Evolutionary conservation across 2,113 vertebrate genomes (phyloP), one percentile per base, ranked within the genome.

Genomic region (Pachypanchax playfairii): DNA sequence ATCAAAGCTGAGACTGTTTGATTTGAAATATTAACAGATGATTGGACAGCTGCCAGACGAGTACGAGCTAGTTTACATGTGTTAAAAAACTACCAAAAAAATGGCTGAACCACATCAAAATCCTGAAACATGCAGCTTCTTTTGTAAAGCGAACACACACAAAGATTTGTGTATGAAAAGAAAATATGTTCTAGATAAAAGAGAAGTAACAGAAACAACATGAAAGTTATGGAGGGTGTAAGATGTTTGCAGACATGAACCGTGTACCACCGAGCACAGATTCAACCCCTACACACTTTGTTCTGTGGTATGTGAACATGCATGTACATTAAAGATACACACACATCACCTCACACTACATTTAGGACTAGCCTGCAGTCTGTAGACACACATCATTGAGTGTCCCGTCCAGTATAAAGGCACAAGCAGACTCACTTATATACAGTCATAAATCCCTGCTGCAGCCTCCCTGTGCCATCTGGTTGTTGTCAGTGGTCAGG

Each of bases 401-500:
- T 48, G 61, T 73, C 53, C 62, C 44, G 6, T 51, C 35, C 50
- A 61, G 41, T 9, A 0, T 4, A 49, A 39, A 75, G 51, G 67
- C 46, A 29, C 54, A 70, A 25, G 58, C 20, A 29, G 28, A 55
- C 52, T 36, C 18, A 6, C 3, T 61, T 53, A 58, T 29, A 17
- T 41, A 1, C 44, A n/a, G 51, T 36, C 63, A 64, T 67, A 75
- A 65, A 77, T 77, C 61, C 25, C 29, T 4, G 25, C 54, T 33
- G 66, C 25, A 7, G 48, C 67, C 76, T 70, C 49, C 70, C 58
- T 38, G 15, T 60, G 55, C 57, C 65, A 48, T 76, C 69, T 81
- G 79, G 79, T 66, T 47, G 62, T 46, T 74, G 65, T 82, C 76
- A 85, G 55, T 36, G 58, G 51, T 56, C 54, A 24, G 41, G 58